Percentiles rank a stretch among this genome's conserved stretches.
Evolutionary conservation across 2,113 vertebrate species (phyloP).

Genomic region (Scartelaos histophorus): DNA sequence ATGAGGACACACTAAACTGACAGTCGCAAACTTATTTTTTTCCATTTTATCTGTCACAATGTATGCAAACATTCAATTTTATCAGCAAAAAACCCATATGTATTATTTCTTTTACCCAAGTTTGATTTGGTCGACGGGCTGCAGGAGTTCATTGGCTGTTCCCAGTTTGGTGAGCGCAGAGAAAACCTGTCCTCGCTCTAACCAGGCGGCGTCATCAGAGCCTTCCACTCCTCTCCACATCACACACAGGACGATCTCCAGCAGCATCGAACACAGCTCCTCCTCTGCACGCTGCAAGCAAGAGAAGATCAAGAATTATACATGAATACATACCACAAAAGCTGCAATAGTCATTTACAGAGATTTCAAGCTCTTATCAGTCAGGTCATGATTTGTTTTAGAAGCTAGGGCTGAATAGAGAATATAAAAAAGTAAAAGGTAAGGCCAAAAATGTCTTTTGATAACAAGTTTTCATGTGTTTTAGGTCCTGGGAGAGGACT

Average conservation of each 20-base stretch:
- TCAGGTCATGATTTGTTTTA: too few relatives aligned
- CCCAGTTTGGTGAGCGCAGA: slow-evolving; percentile 91
- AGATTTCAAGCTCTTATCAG: too few relatives aligned
- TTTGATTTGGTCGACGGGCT: slow-evolving; percentile 92
- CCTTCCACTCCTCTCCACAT: slow-evolving; percentile 95
- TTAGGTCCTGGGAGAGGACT: too few relatives aligned
- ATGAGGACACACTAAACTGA: too few relatives aligned
- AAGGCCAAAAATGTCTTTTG: too few relatives aligned
- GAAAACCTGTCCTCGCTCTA: slow-evolving; percentile 94
- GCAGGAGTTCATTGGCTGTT: slow-evolving; percentile 86
- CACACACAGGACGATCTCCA: slow-evolving; percentile 85
- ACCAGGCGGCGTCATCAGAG: slow-evolving; percentile 90
- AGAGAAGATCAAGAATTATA: not conserved
- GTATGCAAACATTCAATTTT: too few relatives aligned
- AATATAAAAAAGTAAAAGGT: too few relatives aligned
- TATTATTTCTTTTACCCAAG: slow-evolving; percentile 74
- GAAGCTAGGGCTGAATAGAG: too few relatives aligned
- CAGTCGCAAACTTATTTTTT: too few relatives aligned
- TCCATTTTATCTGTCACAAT: too few relatives aligned
- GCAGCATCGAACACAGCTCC: slow-evolving; percentile 86
- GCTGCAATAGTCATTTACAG: not conserved
- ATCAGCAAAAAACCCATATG: too few relatives aligned
- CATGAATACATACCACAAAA: not conserved
- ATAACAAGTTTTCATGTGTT: too few relatives aligned
- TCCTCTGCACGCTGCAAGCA: slow-evolving; percentile 80